phyloP scores from a whole-genome alignment of 2,888 invertebrate genomes.

The Xiphydria camelus region DNA sequence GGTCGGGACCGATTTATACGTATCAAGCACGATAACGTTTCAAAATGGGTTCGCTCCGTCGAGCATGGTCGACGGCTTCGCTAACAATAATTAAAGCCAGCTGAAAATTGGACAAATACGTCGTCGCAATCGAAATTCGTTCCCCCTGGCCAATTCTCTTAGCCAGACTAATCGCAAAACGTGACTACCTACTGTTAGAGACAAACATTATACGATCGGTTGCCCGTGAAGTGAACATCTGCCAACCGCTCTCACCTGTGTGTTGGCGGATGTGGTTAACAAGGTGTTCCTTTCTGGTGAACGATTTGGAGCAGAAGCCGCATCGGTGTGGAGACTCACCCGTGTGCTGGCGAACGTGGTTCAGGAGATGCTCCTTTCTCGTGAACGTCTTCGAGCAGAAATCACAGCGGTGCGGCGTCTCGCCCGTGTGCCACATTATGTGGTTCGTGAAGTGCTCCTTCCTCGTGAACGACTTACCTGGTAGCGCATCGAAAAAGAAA shows the following conservation, averaged over 20 bases:
- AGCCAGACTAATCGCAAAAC: constrained; percentile 4
- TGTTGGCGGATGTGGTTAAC: constrained; percentile 84
- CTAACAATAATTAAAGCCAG: too few species aligned
- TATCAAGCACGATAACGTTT: too few species aligned
- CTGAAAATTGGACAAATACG: too few species aligned
- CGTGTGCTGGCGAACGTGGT: constrained; percentile 78
- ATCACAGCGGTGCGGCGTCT: constrained; percentile 77
- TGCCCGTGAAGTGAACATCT: constrained; percentile 51
- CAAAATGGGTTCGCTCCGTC: too few species aligned
- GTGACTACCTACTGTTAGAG: constrained; percentile 32
- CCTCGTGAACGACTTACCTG: constrained; percentile 77
- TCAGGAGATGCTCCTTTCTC: constrained; percentile 74
- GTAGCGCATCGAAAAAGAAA: constrained; percentile 37
- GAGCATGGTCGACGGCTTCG: too few species aligned
- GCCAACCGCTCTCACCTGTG: constrained; percentile 62
- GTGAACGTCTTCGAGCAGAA: constrained; percentile 81
- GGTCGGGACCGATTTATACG: too few species aligned
- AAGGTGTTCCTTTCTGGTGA: constrained; percentile 84
- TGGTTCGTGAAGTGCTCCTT: constrained; percentile 91
- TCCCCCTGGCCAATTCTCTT: too few species aligned
- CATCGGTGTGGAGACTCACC: constrained; percentile 85
- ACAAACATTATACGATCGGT: constrained; percentile 39
- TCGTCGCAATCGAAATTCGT: too few species aligned
- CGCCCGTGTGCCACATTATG: constrained; percentile 86
- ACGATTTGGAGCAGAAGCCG: constrained; percentile 84